Evolutionary conservation across 2,113 vertebrate species (phyloP).

Genomic region (Cnemophilus loriae): DNA sequence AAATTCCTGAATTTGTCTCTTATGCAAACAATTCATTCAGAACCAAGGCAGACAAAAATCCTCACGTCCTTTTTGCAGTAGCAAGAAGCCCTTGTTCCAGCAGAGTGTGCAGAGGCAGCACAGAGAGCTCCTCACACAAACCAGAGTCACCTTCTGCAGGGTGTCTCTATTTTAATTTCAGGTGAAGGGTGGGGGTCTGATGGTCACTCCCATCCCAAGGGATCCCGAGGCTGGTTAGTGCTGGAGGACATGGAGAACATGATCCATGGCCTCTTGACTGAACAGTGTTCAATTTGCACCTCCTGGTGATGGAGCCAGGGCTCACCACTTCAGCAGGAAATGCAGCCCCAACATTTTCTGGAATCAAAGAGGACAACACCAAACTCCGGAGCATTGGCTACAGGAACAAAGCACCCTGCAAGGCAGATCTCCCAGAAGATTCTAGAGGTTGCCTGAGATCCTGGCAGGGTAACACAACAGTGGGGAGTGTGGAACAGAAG

Average conservation of each 20-base stretch:
- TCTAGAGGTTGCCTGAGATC: background rate
- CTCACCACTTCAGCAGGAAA: background rate
- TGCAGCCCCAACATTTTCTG: background rate
- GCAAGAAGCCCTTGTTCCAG: background rate
- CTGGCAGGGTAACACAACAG: background rate
- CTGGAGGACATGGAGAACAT: background rate
- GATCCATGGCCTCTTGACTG: background rate
- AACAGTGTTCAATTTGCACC: accelerated
- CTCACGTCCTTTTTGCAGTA: background rate
- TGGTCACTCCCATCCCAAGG: background rate
- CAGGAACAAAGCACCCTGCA: background rate
- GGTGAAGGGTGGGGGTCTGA: background rate
- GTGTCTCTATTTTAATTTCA: background rate
- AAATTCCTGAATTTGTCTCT: background rate
- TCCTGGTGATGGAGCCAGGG: background rate
- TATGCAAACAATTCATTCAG: background rate
- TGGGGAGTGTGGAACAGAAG: background rate
- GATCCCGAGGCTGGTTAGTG: background rate
- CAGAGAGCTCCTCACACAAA: background rate
- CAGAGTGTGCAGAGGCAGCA: background rate
- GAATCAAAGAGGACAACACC: background rate
- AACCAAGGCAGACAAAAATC: background rate
- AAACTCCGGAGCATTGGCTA: background rate
- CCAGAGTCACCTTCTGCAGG: background rate
- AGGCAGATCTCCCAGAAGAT: background rate